Conservation (phyloP, 2,888 invertebrate genomes). For the Cosmia pyralina region DNA sequence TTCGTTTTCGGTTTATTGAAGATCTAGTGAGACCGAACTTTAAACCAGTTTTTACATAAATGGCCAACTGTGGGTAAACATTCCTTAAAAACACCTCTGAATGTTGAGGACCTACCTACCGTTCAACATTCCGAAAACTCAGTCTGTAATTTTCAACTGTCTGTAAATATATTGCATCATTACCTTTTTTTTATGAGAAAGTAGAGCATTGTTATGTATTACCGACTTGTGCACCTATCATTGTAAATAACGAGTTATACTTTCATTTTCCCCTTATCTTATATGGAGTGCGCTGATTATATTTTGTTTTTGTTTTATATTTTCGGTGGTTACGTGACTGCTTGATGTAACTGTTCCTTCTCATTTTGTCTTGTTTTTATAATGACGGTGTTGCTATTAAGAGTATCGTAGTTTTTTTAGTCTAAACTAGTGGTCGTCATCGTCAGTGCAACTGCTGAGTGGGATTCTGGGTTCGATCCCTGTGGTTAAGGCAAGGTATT, state of each 20-base stretch:
- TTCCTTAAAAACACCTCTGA: background rate
- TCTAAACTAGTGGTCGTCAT: background rate
- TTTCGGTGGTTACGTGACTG: conserved; percentile 46
- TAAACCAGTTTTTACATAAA: background rate
- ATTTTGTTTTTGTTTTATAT: conserved; percentile 42
- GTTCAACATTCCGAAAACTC: conserved; percentile 6
- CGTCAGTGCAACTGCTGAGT: background rate
- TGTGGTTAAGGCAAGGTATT: background rate
- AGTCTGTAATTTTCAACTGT: conserved; percentile 7
- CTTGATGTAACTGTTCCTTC: conserved; percentile 41
- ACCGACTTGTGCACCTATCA: conserved; percentile 21
- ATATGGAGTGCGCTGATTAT: conserved; percentile 50
- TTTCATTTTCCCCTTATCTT: conserved; percentile 62
- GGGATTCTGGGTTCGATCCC: background rate
- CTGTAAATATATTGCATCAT: conserved; percentile 36
- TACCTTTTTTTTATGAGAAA: conserved; percentile 37
- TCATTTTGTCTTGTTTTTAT: conserved; percentile 36
- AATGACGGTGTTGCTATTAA: conserved; percentile 19
- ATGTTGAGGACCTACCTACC: background rate
- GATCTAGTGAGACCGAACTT: background rate
- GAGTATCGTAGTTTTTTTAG: conserved; percentile 5
- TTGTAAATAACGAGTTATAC: conserved; percentile 54
- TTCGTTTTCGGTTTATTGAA: background rate
- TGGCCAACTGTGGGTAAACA: background rate
- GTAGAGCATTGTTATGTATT: conserved; percentile 40